phyloP scores from a whole-genome alignment of 1,140 invertebrate species.

The Meloidogyne hapla region DNA sequence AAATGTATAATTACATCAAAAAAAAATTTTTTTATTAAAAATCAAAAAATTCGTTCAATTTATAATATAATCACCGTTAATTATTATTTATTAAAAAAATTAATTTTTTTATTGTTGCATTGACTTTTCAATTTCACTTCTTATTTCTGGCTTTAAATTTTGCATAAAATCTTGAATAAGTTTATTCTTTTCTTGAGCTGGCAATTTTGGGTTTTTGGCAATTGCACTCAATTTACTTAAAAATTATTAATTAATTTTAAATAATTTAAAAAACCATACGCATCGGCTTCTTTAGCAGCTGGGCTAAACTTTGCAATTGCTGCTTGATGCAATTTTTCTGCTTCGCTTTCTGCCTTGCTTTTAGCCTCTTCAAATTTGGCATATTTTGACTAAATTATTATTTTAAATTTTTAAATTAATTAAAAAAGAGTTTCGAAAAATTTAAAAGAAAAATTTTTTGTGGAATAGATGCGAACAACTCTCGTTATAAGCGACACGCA shows the following conservation, averaged over 20 bases:
- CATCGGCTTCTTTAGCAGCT: slow-evolving; percentile 10
- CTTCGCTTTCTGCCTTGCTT: not conserved
- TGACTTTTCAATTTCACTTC: slow-evolving; percentile 11
- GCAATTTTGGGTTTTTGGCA: slow-evolving; percentile 10
- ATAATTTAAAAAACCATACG: not conserved
- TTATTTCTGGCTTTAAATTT: slow-evolving; percentile 4
- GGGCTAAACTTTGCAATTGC: slow-evolving; percentile 16
- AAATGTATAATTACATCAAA: too few species aligned
- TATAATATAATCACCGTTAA: not conserved
- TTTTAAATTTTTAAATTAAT: not conserved
- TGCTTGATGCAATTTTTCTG: slow-evolving; percentile 23
- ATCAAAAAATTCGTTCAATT: not conserved
- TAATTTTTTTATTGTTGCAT: not conserved
- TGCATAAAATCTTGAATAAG: slow-evolving; percentile 8
- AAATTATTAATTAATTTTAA: not conserved
- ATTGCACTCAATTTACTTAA: slow-evolving; percentile 17
- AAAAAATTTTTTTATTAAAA: not conserved
- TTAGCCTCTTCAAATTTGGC: slow-evolving; percentile 16
- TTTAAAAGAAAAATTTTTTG: too few species aligned
- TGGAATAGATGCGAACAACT: too few species aligned
- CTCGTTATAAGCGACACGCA: too few species aligned
- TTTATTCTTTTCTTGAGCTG: slow-evolving; percentile 16
- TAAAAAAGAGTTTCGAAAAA: too few species aligned
- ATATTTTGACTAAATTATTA: slow-evolving; percentile 12
- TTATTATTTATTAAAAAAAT: not conserved